Conservation (phyloP, 2,113 vertebrate genomes). For the Galbula dea region DNA sequence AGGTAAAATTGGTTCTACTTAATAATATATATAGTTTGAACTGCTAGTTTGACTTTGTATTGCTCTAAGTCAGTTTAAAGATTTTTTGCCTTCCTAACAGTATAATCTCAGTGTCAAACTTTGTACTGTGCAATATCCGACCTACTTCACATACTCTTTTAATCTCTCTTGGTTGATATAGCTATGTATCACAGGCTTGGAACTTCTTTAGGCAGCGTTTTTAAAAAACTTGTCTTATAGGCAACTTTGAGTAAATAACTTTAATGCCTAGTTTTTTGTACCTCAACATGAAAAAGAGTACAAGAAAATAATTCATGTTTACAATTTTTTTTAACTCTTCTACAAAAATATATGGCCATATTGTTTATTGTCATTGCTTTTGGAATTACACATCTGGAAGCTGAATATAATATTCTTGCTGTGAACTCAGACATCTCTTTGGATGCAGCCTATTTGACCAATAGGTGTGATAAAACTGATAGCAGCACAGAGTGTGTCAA, state of each 20-base stretch:
- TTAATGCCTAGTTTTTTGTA: not conserved
- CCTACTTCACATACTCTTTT: not conserved
- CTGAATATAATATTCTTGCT: not conserved
- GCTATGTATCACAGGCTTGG: not conserved
- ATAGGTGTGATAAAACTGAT: not conserved
- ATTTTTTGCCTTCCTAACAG: not conserved
- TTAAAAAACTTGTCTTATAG: accelerated
- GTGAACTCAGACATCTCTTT: not conserved
- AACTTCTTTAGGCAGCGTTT: not conserved
- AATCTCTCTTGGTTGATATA: not conserved
- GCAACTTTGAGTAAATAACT: not conserved
- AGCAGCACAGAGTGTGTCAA: not conserved
- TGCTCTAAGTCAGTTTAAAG: not conserved
- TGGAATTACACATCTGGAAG: not conserved
- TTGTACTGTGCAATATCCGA: not conserved
- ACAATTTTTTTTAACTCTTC: not conserved
- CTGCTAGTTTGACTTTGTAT: not conserved
- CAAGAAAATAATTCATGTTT: not conserved
- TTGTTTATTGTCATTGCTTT: not conserved
- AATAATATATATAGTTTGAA: not conserved
- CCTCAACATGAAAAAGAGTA: not conserved
- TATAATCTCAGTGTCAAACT: not conserved
- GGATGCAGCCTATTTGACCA: not conserved
- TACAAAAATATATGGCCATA: not conserved
- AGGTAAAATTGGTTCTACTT: not conserved